Evolutionary conservation across 2,113 vertebrate genomes (phyloP).

Genomic region (Delphinus delphis): DNA sequence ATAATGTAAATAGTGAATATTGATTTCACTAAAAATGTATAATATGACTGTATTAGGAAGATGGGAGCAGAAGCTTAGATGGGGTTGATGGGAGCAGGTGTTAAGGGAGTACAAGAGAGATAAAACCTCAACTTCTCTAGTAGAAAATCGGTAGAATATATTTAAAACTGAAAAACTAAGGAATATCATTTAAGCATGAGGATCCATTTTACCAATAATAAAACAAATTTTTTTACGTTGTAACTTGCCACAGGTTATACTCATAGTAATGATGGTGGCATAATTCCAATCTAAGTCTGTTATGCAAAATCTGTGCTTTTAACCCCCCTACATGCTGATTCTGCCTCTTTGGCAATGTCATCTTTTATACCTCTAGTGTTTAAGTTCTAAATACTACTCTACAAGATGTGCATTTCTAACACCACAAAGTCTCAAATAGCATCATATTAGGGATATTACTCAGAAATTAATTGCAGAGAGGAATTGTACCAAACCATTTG

Average conservation of each 20-base stretch:
- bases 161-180: not conserved
- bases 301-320: not conserved
- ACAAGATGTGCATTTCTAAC: not conserved
- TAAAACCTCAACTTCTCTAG: not conserved
- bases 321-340: not conserved
- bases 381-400: not conserved
- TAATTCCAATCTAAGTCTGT: not conserved
- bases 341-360: not conserved
- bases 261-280: not conserved
- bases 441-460: not conserved
- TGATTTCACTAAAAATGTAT: not conserved
- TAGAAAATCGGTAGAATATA: not conserved
- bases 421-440: not conserved
- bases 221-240: not conserved
- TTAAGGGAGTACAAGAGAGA: not conserved
- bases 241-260: not conserved
- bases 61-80: not conserved
- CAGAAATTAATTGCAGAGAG: not conserved
- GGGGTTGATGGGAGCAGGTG: not conserved
- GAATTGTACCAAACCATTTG: not conserved
- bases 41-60: not conserved
- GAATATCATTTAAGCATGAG: not conserved
- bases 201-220: not conserved
- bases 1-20: not conserved
- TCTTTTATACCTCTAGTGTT: not conserved